Conservation (phyloP, 2,888 invertebrate species). For the Drosophila cognata region DNA sequence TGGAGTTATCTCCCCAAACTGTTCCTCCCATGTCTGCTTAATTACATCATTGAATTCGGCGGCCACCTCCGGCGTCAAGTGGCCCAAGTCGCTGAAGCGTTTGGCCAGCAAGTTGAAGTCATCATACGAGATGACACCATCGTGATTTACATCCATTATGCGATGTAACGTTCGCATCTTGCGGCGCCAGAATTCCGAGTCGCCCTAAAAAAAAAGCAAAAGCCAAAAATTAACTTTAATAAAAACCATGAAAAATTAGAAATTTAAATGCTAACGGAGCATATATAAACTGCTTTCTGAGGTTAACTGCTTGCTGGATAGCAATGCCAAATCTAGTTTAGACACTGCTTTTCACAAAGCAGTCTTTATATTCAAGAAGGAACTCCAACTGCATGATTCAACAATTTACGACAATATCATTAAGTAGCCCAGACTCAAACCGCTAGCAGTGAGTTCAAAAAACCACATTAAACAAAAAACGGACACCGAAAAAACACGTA, state of each 20-base stretch:
- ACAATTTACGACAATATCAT: background rate
- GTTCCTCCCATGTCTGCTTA: conserved; percentile 92
- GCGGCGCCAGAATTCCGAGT: conserved; percentile 90
- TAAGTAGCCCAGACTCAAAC: conserved; percentile 20
- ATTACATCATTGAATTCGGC: conserved; percentile 90
- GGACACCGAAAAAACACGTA: conserved; percentile 35
- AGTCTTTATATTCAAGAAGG: background rate
- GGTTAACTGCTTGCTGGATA: background rate
- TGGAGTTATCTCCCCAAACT: conserved; percentile 92
- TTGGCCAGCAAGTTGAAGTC: conserved; percentile 91
- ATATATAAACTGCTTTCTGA: background rate
- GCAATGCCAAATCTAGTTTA: background rate
- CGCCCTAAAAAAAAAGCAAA: conserved; percentile 71
- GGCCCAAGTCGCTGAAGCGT: conserved; percentile 91
- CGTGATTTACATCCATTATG: conserved; percentile 93
- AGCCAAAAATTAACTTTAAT: background rate
- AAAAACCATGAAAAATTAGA: background rate
- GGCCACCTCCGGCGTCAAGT: conserved; percentile 88
- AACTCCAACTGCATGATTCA: background rate
- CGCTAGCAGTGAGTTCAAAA: conserved; percentile 41
- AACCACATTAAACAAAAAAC: conserved; percentile 32
- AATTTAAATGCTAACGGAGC: conserved; percentile 1
- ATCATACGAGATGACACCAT: conserved; percentile 93
- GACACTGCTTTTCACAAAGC: background rate
- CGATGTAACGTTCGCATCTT: conserved; percentile 94